Percentiles rank a stretch among this genome's conserved stretches.
These are phyloP conservation scores for Drosophila auraria DNA, from an alignment of 1,140 invertebrate genomes.

Conservation along the genomic window DNA sequence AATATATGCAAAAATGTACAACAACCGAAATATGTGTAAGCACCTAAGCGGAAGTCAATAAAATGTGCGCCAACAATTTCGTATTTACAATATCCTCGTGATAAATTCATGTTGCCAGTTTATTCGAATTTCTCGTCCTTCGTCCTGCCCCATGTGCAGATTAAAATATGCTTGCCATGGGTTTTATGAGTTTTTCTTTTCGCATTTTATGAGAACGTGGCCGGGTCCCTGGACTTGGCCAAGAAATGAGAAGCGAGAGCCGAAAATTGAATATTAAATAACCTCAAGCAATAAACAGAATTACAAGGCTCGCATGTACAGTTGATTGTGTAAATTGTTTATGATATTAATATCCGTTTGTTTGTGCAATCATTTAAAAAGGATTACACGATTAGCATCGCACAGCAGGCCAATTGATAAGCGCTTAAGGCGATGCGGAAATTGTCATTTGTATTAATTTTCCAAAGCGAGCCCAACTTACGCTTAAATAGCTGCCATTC, in stretches of 20 bases:
- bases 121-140: conserved; percentile 4
- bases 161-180: conserved; percentile 62
- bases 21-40: neutral
- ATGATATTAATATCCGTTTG: conserved; percentile 76
- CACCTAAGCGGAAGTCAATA: conserved; percentile 30
- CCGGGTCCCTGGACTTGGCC: conserved; percentile 7
- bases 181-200: conserved; percentile 63
- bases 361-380: conserved; percentile 63
- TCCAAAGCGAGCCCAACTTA: neutral
- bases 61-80: conserved; percentile 32
- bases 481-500: conserved; percentile 20
- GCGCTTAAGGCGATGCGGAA: conserved; percentile 55
- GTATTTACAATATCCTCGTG: conserved; percentile 43
- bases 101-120: conserved; percentile 29
- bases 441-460: conserved; percentile 68
- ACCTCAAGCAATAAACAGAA: conserved; percentile 51
- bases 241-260: conserved; percentile 25
- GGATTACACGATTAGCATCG: conserved; percentile 64
- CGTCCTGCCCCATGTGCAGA: conserved; percentile 26
- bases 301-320: conserved; percentile 18
- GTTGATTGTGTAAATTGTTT: conserved; percentile 60
- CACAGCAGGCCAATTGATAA: conserved; percentile 56
- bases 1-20: conserved; percentile 1
- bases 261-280: conserved; percentile 73
- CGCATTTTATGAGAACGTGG: conserved; percentile 36